Evolutionary conservation across 1,140 invertebrate genomes (phyloP), one percentile per base, ranked within the genome.

Genomic region (Plectrocnemia conspersa): DNA sequence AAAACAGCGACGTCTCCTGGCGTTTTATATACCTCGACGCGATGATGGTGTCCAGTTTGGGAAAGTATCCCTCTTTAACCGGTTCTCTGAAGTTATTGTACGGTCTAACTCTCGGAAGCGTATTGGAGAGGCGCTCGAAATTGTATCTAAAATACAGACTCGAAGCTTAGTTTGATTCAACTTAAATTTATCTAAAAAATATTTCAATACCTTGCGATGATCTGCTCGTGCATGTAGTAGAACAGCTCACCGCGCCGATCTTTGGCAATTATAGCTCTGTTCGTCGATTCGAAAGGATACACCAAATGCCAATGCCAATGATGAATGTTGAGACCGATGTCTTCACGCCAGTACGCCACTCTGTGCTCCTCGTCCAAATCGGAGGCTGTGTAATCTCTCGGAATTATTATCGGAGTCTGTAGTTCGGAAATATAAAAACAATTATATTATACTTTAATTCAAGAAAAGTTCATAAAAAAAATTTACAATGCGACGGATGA

Each of bases 221-320:
- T 79, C 65, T 88, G 85, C 63, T 86, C 78, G 67, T 88, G 85
- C 84, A 87, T 86, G 63, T 87, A 87, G 59, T 84, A 88, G 72
- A 88, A 88, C 1, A 88, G 72, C 64, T 88, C 86, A 1, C 86
- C 86, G 11, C 85, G 74, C 19, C 85, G 67, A 69, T 88, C 82
- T 66, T 85, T 85, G 62, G 76, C 70, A 1, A 86, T 82, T 33
- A 85, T 76, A 33, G 65, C 63, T 13, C 69, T 70, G 33, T 72
- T 68, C n/a, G 74, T 66, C 1, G 79, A 77, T 56, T 83, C 79
- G 63, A 82, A 83, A 1, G 87, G 86, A 64, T 89, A 89, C 2
- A 89, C 83, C 47, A 89, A 70, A 69, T 90, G 87, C 87, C 81
- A 87, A 69, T 92, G 88, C 89, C 89, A 93, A 63, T 93, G 86